Base-by-base conservation (phyloP, 2,888 invertebrate species). In the Spodoptera littoralis region DNA sequence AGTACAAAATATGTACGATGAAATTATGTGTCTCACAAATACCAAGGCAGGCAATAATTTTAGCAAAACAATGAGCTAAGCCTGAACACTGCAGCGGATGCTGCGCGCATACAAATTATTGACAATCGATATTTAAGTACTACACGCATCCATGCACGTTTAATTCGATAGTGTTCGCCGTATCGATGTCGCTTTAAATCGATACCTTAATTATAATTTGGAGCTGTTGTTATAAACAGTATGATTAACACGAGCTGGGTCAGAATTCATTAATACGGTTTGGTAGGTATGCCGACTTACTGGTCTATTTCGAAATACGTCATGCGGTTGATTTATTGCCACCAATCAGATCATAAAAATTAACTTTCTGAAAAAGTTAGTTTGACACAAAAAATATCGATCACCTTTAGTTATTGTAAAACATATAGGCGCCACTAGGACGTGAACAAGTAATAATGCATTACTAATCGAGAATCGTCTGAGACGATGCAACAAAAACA, bases 71-170 rank as follows among this genome's bases (percentile, higher is more conserved):
- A 84, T 84, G 77, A 77, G 76, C 77, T 80, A 75, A 77, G 81
- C 80, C 75, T 77, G 73, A 78, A 73, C 66, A 73, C 57, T 67
- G 66, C 69, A 66, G 64, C 68, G 61, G 56, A 69, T 70, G 70
- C 67, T 60, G 69, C 71, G 73, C 65, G 64, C 75, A 74, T 82
- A 78, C 79, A 77, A 84, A 86, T 86, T 88, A 88, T 87, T 85
- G 85, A 84, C 84, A 87, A 86, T 87, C 88, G 84, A 88, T 87
- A 85, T 76, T 65, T 62, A 70, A 70, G 70, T 77, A 73, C 65
- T 60, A 65, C 63, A 67, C 55, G 70, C 73, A 75, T 61, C 77
- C 74, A 76, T 76, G 79, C 75, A 74, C 73, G 76, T 79, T 83
- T 82, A 83, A 83, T 82, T 84, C 76, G 62, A 75, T 76, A 74